Base-by-base conservation (phyloP, 2,888 invertebrate genomes). In the Hartigia nigra region DNA sequence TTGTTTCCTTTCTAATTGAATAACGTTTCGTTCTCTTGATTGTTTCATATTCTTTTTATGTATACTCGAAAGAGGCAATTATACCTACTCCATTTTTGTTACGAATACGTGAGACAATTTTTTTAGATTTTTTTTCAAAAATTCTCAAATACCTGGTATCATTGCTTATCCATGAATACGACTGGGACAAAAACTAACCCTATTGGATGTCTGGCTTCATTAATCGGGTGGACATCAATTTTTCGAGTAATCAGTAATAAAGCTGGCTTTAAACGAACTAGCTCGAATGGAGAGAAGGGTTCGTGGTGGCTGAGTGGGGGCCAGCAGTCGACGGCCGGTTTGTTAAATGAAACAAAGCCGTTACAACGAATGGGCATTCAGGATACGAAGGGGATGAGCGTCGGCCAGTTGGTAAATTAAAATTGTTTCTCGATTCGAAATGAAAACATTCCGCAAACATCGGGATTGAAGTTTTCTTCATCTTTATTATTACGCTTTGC, bases 241-340 rank as follows among this genome's bases (percentile, higher is more conserved):
- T 89, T 89, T 89, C 88, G 85, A 83, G 87, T 88, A 89, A 89
- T 89, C 89, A 87, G 89, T 88, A 89, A 89, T 89, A 89, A 89
- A 89, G 87, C 87, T 79, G 85, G 85, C 83, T 88, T 88, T 88
- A 85, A 87, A 87, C 87, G 88, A 86, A 85, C 87, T 85, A 84
- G 81, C 76, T 80, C 69, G 76, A 77, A 79, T 70, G 55, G 79
- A 69, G 78, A 32, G 78, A 32, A 74, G 77, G 76, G 76, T 37
- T 12, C 74, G 36, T n/a, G 31, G 37, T 31, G 34, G 36, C 70
- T 39, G 75, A 32, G 76, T 32, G 74, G 74, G 74, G 74, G 80
- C 83, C 79, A 84, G 84, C 82, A 83, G 82, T 83, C 83, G 87
- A 84, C 84, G 86, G 84, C 83, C 84, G 86, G 87, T 88, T 86